These are phyloP conservation scores for Aplysia californica DNA, from an alignment of 1,140 invertebrate species.

Conservation along the genomic window DNA sequence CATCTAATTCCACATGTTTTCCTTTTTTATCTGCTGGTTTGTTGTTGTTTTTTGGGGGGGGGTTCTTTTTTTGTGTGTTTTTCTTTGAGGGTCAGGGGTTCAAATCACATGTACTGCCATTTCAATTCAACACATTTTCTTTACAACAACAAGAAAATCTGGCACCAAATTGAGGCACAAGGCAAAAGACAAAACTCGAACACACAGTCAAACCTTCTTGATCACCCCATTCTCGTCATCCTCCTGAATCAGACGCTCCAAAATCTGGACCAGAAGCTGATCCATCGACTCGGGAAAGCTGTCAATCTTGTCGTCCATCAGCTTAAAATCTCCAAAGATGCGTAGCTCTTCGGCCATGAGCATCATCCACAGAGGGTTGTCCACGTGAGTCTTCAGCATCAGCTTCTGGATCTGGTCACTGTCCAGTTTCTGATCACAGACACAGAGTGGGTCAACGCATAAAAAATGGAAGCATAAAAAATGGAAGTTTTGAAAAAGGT, in stretches of 20 bases:
- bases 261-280: constrained; percentile 48
- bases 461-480: no score
- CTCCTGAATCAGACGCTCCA: constrained; percentile 53
- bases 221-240: constrained; percentile 52
- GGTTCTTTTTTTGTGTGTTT: no score
- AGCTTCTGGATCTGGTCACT: constrained; percentile 50
- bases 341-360: constrained; percentile 62
- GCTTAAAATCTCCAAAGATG: constrained; percentile 63
- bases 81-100: no score
- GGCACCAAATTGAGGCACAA: no score
- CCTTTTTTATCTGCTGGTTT: no score
- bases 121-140: no score
- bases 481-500: no score
- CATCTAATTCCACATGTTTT: no score
- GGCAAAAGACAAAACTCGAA: no score
- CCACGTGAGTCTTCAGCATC: constrained; percentile 42
- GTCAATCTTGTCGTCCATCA: constrained; percentile 52
- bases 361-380: constrained; percentile 62
- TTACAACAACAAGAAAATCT: no score
- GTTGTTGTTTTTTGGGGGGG: no score
- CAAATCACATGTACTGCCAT: no score
- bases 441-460: not conserved
- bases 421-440: constrained; percentile 54
- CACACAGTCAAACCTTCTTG: constrained; percentile 47
- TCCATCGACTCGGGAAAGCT: constrained; percentile 49